These are phyloP conservation scores for Catocala nupta DNA, from an alignment of 2,888 invertebrate genomes.

Conservation along the genomic window DNA sequence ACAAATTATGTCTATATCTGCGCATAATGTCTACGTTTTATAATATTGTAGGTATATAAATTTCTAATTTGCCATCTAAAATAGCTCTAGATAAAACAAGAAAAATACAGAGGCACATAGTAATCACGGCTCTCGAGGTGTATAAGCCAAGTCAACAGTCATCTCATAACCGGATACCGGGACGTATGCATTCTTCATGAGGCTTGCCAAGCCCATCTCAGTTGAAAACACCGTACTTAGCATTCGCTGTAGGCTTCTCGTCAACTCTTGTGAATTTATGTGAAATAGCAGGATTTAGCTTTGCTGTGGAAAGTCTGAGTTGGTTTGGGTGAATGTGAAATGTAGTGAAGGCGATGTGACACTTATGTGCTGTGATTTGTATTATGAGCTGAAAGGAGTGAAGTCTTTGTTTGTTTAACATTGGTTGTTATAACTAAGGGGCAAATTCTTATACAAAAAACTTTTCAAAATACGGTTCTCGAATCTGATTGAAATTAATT, in stretches of 20 bases:
- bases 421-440: too few species aligned
- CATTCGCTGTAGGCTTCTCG: conserved; percentile 38
- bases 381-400: too few species aligned
- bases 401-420: too few species aligned
- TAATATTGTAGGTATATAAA: too few species aligned
- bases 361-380: not conserved
- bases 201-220: conserved; percentile 51
- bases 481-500: too few species aligned
- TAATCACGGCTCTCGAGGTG: conserved; percentile 52
- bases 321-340: conserved; percentile 10
- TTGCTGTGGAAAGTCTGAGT: conserved; percentile 6
- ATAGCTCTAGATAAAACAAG: not conserved
- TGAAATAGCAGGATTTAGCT: conserved; percentile 24
- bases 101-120: conserved; percentile 16
- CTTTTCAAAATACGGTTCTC: too few species aligned
- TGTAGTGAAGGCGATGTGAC: conserved; percentile 3
- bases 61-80: too few species aligned
- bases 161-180: conserved; percentile 75
- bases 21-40: too few species aligned
- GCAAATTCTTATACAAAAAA: too few species aligned
- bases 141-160: conserved; percentile 75
- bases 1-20: too few species aligned
- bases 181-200: conserved; percentile 80
- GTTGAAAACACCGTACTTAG: conserved; percentile 46
- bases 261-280: conserved; percentile 32